Evolutionary conservation across 2,888 invertebrate species (phyloP).

Genomic region (Sesia bembeciformis): DNA sequence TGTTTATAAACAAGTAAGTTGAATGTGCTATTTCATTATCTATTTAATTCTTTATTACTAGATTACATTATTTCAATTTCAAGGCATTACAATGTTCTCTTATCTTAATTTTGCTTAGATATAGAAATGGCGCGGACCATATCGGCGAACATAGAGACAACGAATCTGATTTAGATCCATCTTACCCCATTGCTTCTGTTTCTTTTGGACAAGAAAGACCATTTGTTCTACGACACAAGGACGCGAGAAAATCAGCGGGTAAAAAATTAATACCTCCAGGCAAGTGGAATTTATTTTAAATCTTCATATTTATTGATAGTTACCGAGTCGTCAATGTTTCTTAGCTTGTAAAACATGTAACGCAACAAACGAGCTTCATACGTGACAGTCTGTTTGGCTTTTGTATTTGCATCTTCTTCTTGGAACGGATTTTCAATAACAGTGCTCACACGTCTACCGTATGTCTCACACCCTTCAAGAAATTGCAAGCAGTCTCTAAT

Average conservation of each 20-base stretch:
- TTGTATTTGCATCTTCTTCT: constrained; percentile 77
- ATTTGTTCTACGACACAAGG: constrained; percentile 78
- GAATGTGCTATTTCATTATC: not conserved
- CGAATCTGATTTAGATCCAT: constrained; percentile 77
- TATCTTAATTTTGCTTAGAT: constrained; percentile 48
- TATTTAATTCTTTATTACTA: not conserved
- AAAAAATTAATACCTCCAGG: constrained; percentile 57
- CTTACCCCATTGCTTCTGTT: constrained; percentile 78
- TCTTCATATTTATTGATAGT: constrained; percentile 71
- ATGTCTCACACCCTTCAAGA: constrained; percentile 90
- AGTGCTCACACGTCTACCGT: constrained; percentile 89
- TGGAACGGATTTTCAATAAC: constrained; percentile 88
- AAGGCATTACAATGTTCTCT: not conserved
- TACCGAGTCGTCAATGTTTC: constrained; percentile 69
- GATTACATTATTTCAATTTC: not conserved
- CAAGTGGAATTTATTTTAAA: constrained; percentile 52
- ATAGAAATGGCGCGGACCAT: constrained; percentile 78
- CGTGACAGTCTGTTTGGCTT: constrained; percentile 91
- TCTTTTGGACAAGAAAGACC: constrained; percentile 78
- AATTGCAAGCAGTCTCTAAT: constrained; percentile 91
- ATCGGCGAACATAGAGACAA: constrained; percentile 83
- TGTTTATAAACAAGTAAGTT: constrained; percentile 78
- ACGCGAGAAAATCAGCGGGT: constrained; percentile 63
- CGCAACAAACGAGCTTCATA: constrained; percentile 91
- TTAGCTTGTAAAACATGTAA: constrained; percentile 82